These are phyloP conservation scores for Dasypus novemcinctus DNA, from an alignment of 2,113 vertebrate genomes.

Conservation along the genomic window DNA sequence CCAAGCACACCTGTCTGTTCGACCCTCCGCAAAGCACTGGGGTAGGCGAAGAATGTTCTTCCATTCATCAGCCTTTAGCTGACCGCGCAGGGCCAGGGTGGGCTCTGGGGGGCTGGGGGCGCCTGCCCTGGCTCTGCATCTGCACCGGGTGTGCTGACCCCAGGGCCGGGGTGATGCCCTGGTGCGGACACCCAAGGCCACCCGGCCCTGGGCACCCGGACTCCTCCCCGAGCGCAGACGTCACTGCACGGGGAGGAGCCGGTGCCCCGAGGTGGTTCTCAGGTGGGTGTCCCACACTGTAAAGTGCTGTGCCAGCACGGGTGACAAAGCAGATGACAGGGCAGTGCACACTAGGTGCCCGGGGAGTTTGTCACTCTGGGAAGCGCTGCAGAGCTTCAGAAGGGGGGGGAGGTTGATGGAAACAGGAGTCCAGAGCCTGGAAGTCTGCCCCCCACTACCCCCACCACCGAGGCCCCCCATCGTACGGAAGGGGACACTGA, in stretches of 20 bases:
- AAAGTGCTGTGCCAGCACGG: background rate
- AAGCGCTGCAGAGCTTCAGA: background rate
- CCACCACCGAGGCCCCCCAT: background rate
- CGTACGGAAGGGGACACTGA: background rate
- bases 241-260: background rate
- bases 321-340: background rate
- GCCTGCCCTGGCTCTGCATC: background rate
- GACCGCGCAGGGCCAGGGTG: background rate
- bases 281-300: background rate
- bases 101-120: background rate
- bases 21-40: background rate
- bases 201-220: background rate
- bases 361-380: background rate
- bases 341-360: background rate
- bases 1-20: background rate
- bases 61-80: background rate
- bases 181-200: background rate
- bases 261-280: background rate
- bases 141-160: no score
- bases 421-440: background rate
- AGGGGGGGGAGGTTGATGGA: accelerated
- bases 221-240: background rate
- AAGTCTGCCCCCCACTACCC: background rate
- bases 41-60: background rate
- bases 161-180: background rate